phyloP scores from a whole-genome alignment of 1,140 invertebrate genomes.

The Campoletis sonorensis region DNA sequence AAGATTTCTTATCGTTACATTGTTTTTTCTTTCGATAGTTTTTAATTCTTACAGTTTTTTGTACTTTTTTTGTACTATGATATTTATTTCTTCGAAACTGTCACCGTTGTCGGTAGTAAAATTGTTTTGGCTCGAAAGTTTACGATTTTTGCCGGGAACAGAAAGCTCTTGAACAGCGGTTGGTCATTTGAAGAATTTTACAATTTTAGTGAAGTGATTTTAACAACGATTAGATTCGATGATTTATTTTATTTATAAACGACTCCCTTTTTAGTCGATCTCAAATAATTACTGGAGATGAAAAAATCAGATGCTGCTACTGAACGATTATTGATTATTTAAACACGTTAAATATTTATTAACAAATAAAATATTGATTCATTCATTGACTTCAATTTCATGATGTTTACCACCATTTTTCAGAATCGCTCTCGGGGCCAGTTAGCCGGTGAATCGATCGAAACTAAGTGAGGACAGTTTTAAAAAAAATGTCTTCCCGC shows the following conservation, averaged over 20 bases:
- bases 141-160: background rate
- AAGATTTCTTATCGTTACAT: background rate
- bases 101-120: background rate
- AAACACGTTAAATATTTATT: too few relatives aligned
- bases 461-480: background rate
- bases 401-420: background rate
- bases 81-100: background rate
- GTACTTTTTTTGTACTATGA: background rate
- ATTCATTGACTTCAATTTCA: too few relatives aligned
- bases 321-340: too few relatives aligned
- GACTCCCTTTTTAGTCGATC: too few relatives aligned
- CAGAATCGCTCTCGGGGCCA: background rate
- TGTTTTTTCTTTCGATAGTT: too few relatives aligned
- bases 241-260: too few relatives aligned
- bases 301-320: too few relatives aligned
- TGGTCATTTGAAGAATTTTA: background rate
- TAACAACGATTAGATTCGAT: too few relatives aligned
- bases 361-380: too few relatives aligned
- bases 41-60: background rate
- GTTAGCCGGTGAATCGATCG: slow-evolving; percentile 15
- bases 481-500: slow-evolving; percentile 16
- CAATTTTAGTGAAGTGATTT: too few relatives aligned
- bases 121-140: background rate
- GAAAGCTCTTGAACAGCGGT: background rate
- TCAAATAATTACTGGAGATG: too few relatives aligned